Percentiles rank a stretch among this genome's conserved stretches.
These are phyloP conservation scores for Cisticola juncidis DNA, from an alignment of 2,113 vertebrate species.

Conservation along the genomic window DNA sequence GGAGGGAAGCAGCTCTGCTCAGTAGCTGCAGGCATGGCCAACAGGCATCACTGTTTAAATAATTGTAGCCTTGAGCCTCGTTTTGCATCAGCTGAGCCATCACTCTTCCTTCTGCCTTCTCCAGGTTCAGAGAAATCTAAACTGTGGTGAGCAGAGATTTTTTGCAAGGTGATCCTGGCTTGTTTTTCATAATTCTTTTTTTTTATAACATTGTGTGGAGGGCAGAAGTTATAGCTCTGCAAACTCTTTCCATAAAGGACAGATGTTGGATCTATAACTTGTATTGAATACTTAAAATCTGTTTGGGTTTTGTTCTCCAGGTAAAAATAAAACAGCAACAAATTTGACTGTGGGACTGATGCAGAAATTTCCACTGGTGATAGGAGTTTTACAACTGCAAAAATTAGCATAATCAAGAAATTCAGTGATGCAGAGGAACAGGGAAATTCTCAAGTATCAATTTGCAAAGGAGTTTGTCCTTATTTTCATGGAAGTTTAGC, in stretches of 20 bases:
- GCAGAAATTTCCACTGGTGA: not conserved
- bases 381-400: not conserved
- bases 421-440: not conserved
- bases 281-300: not conserved
- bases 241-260: not conserved
- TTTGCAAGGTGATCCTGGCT: not conserved
- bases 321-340: not conserved
- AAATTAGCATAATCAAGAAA: not conserved
- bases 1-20: not conserved
- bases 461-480: not conserved
- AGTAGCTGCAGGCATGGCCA: not conserved
- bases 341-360: not conserved
- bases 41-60: not conserved
- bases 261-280: not conserved
- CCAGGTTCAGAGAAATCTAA: not conserved
- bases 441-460: not conserved
- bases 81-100: constrained; percentile 16
- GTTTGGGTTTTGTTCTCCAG: not conserved
- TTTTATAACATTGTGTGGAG: not conserved
- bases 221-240: not conserved
- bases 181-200: not conserved
- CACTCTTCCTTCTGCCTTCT: not conserved
- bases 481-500: not conserved
- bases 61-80: not conserved
- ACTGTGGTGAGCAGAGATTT: not conserved